Evolutionary conservation across 30 jellyfish, hydroid and myxozoan genomes (phyloP).

Genomic region (Aurelia sp.): DNA sequence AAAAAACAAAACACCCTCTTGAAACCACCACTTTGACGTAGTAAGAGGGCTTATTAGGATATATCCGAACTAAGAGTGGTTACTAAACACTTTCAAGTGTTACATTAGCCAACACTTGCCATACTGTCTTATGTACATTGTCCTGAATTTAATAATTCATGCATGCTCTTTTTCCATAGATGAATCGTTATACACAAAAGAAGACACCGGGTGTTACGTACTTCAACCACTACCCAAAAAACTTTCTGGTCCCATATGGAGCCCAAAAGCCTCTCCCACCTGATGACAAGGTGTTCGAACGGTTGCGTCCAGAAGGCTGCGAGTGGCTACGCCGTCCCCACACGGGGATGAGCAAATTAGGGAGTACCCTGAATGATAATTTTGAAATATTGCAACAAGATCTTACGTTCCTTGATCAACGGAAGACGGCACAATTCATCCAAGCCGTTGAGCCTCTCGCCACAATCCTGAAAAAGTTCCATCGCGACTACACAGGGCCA

Average conservation of each 20-base stretch:
- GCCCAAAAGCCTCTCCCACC: slow-evolving; percentile 1
- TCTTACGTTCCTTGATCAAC: background rate
- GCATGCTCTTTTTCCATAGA: background rate
- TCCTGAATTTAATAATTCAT: background rate
- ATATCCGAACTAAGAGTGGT: too few species aligned
- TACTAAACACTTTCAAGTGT: too few species aligned
- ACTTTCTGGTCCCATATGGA: slow-evolving; percentile 39
- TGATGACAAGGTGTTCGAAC: background rate
- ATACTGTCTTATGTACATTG: too few species aligned
- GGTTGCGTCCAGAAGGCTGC: slow-evolving; percentile 34
- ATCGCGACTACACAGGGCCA: background rate
- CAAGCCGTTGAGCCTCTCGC: background rate
- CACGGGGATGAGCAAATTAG: slow-evolving; percentile 17
- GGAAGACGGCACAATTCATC: background rate
- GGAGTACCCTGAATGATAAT: background rate
- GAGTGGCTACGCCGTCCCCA: slow-evolving; percentile 42
- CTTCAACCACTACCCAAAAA: slow-evolving; percentile 29
- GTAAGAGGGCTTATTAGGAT: too few species aligned
- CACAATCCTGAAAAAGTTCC: background rate
- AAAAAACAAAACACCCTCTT: too few species aligned
- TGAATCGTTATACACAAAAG: background rate
- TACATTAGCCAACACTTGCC: too few species aligned
- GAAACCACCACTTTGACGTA: too few species aligned
- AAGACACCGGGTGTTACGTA: slow-evolving; percentile 20
- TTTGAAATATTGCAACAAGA: background rate